Base-by-base conservation (phyloP, 2,888 invertebrate species). In the Exephanes ischioxanthus region DNA sequence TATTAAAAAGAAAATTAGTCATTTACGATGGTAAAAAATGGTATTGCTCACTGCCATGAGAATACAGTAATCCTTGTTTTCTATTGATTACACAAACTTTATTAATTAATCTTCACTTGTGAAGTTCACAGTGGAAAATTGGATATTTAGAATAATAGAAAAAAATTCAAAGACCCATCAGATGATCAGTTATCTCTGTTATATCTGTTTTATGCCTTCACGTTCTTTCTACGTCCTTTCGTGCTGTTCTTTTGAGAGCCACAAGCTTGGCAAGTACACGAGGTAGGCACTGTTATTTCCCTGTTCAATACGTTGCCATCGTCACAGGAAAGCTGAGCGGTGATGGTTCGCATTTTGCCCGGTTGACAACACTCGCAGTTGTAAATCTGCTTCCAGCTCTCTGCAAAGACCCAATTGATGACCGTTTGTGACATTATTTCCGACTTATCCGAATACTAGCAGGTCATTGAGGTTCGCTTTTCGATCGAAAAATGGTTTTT, bases 301-400 rank as follows among this genome's bases (percentile, higher is more conserved):
- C 92, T 93, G 30, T 87, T 89, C 19, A 93, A 87, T 19, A 66
- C 83, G 68, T 89, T 90, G 4, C 94, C 95, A 91, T 95, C 95
- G 7, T 94, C 94, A 86, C 96, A 96, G 7, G 90, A 90, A 86
- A 96, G 90, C 51, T 91, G 87, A 2, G 95, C 94, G 3, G 90
- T 85, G 19, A 95, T 67, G 9, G 92, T 88, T n/a, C 90, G 89
- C 91, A 94, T 95, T 67, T 91, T 76, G 1, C 73, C 80, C 14
- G 92, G 91, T 55, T 90, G 89, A 80, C 93, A 87, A 83, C 94
- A 94, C 2, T 91, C 88, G 78, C 94, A 94, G 30, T 92, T 86
- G 5, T 86, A 90, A 4, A 91, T 86, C 84, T 93, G 93, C 7
- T 82, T 87, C 88, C 90, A 91, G 30, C 88, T 90, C 11, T 72